A percentile compares a stretch with the other conserved stretches of the same genome.
phyloP scores from a whole-genome alignment of 2,113 vertebrate genomes.

The Tetrax tetrax region DNA sequence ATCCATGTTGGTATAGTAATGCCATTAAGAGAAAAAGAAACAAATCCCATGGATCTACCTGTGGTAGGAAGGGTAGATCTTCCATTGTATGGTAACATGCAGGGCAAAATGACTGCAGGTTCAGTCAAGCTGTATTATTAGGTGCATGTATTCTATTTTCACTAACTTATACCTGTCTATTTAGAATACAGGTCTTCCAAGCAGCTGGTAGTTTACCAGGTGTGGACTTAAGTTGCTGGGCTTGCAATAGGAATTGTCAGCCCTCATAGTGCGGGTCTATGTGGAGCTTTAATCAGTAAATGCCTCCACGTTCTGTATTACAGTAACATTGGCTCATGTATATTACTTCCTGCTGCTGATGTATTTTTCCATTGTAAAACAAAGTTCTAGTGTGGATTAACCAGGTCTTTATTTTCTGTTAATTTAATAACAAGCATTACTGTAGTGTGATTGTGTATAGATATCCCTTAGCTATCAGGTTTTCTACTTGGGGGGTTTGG shows the following conservation, averaged over 20 bases:
- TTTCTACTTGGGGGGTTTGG: conserved; percentile 54
- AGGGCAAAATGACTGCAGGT: conserved; percentile 89
- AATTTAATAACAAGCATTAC: conserved; percentile 96
- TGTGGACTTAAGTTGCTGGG: conserved; percentile 78
- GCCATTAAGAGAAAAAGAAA: conserved; percentile 65
- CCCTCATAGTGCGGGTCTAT: conserved; percentile 78
- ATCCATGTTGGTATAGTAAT: conserved; percentile 69
- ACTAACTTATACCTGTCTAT: conserved; percentile 80
- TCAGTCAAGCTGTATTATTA: conserved; percentile 81
- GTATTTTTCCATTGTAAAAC: conserved; percentile 86
- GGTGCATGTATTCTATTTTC: conserved; percentile 79
- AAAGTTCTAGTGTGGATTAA: conserved; percentile 86
- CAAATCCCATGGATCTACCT: conserved; percentile 76
- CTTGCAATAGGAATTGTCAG: conserved; percentile 71
- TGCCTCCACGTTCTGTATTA: conserved; percentile 80
- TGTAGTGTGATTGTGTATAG: conserved; percentile 95
- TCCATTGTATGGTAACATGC: conserved; percentile 76
- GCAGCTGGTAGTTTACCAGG: conserved; percentile 81
- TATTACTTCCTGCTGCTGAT: conserved; percentile 92
- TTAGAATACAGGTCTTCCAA: conserved; percentile 88
- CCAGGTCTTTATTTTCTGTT: conserved; percentile 89
- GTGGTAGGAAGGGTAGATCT: conserved; percentile 76
- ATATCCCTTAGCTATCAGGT: conserved; percentile 76
- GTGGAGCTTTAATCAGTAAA: conserved; percentile 78
- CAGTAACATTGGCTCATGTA: conserved; percentile 85